Conservation (phyloP, 2,797 vertebrate genomes). For the Danio choprae region DNA sequence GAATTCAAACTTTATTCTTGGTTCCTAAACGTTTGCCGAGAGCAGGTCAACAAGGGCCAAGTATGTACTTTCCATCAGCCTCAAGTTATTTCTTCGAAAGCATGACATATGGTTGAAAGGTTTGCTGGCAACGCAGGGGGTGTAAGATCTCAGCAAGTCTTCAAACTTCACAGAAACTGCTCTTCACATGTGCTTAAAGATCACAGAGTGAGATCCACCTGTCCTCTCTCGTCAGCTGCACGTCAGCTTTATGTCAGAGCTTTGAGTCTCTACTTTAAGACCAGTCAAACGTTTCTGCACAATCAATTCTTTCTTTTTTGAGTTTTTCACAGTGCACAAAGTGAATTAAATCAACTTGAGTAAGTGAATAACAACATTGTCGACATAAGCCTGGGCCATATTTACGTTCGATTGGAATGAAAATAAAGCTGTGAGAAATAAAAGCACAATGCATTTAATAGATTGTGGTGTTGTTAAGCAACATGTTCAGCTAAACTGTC, state of each 20-base stretch:
- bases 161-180: constrained; percentile 19
- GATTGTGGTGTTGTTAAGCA: no score
- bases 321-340: neutral
- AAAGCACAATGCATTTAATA: no score
- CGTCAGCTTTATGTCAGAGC: constrained; percentile 49
- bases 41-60: constrained; percentile 29
- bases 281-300: neutral
- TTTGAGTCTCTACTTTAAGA: constrained; percentile 7
- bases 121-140: constrained; percentile 31
- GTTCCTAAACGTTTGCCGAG: constrained; percentile 8
- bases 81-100: constrained; percentile 29
- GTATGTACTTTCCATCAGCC: constrained; percentile 43
- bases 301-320: neutral
- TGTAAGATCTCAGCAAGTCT: constrained; percentile 47
- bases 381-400: no score
- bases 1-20: constrained; percentile 1
- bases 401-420: no score
- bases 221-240: constrained; percentile 29
- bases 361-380: no score
- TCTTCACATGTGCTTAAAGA: constrained; percentile 49
- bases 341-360: no score
- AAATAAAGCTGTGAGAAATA: no score
- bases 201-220: constrained; percentile 51
- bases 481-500: no score
- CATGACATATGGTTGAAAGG: no score